Percentiles rank a stretch among this genome's conserved stretches.
phyloP scores from a whole-genome alignment of 2,113 vertebrate genomes.

The Limanda limanda region DNA sequence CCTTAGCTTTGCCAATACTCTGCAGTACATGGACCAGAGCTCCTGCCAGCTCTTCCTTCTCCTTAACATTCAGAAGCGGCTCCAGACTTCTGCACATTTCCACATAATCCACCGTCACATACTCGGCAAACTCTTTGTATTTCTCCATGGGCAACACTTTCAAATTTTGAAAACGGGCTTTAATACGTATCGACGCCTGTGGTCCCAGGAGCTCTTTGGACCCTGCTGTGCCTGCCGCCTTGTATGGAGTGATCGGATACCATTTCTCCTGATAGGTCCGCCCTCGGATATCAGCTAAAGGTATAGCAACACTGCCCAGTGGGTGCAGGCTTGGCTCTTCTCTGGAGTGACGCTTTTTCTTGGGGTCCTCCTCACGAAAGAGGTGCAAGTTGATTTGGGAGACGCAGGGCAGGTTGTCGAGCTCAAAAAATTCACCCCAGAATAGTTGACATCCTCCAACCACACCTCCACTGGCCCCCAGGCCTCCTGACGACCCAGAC shows the following conservation, averaged over 20 bases:
- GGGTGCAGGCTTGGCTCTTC: conserved; percentile 73
- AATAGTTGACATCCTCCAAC: conserved; percentile 80
- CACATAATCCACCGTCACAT: conserved; percentile 89
- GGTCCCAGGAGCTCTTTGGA: conserved; percentile 76
- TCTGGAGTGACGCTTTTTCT: conserved; percentile 82
- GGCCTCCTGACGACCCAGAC: conserved; percentile 45
- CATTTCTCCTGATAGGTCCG: conserved; percentile 86
- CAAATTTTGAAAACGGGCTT: conserved; percentile 87
- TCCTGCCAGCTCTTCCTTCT: conserved; percentile 92
- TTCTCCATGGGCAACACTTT: conserved; percentile 90
- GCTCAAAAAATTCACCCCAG: conserved; percentile 91
- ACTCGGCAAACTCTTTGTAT: conserved; percentile 96
- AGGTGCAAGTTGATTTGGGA: conserved; percentile 86
- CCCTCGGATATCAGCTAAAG: conserved; percentile 79
- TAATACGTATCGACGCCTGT: conserved; percentile 84
- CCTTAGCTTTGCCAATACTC: conserved; percentile 94
- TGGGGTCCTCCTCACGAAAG: conserved; percentile 84
- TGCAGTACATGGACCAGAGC: conserved; percentile 91
- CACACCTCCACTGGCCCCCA: conserved; percentile 54
- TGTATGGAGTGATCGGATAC: conserved; percentile 82
- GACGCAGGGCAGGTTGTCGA: conserved; percentile 87
- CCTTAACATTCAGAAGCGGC: conserved; percentile 86
- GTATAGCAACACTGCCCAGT: conserved; percentile 84
- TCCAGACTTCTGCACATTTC: conserved; percentile 88
- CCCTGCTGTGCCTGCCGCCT: conserved; percentile 63